These are phyloP conservation scores for Dryococelus australis DNA, from an alignment of 2,888 invertebrate species.

Conservation along the genomic window DNA sequence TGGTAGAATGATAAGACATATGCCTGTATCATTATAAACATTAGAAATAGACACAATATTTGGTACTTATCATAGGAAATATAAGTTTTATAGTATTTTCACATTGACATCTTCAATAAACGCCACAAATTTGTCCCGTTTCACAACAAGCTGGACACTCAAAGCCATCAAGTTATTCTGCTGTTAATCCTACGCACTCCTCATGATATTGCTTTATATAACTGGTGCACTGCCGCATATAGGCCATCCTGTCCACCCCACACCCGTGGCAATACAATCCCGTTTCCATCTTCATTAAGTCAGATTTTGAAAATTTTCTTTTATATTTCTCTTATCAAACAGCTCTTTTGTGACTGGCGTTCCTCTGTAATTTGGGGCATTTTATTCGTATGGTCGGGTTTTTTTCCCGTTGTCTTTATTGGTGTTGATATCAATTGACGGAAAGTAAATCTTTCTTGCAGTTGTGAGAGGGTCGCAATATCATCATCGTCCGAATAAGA, in stretches of 20 bases:
- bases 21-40: background rate
- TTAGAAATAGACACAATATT: background rate
- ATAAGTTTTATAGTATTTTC: background rate
- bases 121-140: background rate
- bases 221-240: background rate
- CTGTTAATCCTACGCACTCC: background rate
- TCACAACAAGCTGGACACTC: background rate
- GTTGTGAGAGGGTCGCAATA: background rate
- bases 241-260: background rate
- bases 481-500: background rate
- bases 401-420: constrained; percentile 11
- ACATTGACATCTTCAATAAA: background rate
- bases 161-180: background rate
- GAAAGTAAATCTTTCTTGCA: background rate
- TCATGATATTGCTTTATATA: background rate
- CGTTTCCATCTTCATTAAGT: background rate
- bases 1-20: background rate
- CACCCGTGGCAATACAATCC: background rate
- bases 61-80: background rate
- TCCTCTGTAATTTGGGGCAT: background rate
- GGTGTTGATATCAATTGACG: background rate
- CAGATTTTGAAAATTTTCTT: background rate
- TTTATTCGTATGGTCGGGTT: background rate
- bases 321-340: background rate
- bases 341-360: background rate